Evolutionary conservation across 1,140 invertebrate species (phyloP), one percentile per base, ranked within the genome.

Genomic region (Drosophila yakuba): DNA sequence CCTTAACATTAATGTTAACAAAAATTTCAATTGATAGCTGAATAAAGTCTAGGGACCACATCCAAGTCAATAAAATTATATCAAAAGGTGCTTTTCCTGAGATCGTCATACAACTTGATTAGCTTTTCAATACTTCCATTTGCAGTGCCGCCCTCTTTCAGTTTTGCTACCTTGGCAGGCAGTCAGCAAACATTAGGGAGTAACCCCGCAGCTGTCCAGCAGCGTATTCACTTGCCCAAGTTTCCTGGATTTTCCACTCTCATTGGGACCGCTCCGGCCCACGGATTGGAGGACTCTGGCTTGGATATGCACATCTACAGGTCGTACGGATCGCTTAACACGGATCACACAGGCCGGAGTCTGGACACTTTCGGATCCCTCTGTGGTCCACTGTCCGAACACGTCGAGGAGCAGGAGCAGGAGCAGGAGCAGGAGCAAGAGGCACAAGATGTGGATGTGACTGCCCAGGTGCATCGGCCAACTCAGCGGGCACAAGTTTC

Each of bases 141-240:
- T 64, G 5, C 66, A 91, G 90, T 91, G 17, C 90, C 90, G n/a
- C 90, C 90, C 6, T 91, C 90, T 0, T 91, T 91, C 44, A 91
- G 90, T 52, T 91, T 85, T 51, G 90, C 90, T 11, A 91, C 90
- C 2, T 51, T 91, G 63, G 82, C 58, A 15, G 86, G 90, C 54
- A 91, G 90, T 41, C 86, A 90, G 44, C 83, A 74, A 55, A 90
- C 83, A 0, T 51, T 91, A 25, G 86, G 75, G 51, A 85, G 76
- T 20, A 69, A 48, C 20, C 72, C 78, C 35, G 61, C 59, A 0
- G 77, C 67, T 15, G 52, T 59, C 0, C 45, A 74, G 10, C 78
- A 73, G 2, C 80, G 79, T 12, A 88, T 91, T 28, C 76, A 91
- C 6, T 36, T 91, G 58, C 90, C 90, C 2, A 90, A 85, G 32